Percentiles rank a stretch among this genome's conserved stretches.
Evolutionary conservation across 1,140 invertebrate genomes (phyloP).

Genomic region (Ooceraea biroi): DNA sequence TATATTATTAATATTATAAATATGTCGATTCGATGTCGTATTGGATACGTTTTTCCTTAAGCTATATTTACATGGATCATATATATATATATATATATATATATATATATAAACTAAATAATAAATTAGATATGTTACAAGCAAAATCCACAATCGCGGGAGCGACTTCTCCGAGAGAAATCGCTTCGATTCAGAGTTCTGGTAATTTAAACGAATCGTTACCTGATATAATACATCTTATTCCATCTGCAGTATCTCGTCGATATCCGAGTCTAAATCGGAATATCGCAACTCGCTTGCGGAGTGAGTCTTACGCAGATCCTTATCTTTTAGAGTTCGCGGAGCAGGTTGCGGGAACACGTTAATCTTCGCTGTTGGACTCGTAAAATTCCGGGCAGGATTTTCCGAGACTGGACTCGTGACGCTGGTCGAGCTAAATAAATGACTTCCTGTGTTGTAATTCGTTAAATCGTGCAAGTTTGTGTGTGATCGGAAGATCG

Average conservation of each 20-base stretch:
- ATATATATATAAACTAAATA: conserved; percentile 11
- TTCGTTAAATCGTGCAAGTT: conserved; percentile 59
- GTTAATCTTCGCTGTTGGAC: conserved; percentile 24
- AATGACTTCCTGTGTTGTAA: conserved; percentile 47
- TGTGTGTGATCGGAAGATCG: conserved; percentile 78
- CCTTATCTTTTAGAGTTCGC: conserved; percentile 68
- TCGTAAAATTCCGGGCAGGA: conserved; percentile 33
- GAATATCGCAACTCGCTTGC: conserved; percentile 71
- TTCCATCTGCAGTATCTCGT: conserved; percentile 79
- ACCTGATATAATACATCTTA: conserved; percentile 30
- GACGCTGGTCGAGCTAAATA: conserved; percentile 52
- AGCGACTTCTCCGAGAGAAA: not conserved
- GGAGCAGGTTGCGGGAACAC: conserved; percentile 72
- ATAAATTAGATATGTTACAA: conserved; percentile 19
- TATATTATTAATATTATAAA: too few relatives aligned
- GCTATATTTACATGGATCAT: not conserved
- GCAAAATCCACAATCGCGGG: too few relatives aligned
- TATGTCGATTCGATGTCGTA: too few relatives aligned
- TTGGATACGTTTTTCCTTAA: too few relatives aligned
- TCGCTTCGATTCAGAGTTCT: not conserved
- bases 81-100: not conserved
- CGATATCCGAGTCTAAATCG: conserved; percentile 81
- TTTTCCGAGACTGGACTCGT: conserved; percentile 57
- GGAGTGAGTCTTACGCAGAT: conserved; percentile 12
- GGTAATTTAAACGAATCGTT: conserved; percentile 22